Base-by-base conservation (phyloP, 1,140 invertebrate species). In the Drosophila chauvacae region DNA sequence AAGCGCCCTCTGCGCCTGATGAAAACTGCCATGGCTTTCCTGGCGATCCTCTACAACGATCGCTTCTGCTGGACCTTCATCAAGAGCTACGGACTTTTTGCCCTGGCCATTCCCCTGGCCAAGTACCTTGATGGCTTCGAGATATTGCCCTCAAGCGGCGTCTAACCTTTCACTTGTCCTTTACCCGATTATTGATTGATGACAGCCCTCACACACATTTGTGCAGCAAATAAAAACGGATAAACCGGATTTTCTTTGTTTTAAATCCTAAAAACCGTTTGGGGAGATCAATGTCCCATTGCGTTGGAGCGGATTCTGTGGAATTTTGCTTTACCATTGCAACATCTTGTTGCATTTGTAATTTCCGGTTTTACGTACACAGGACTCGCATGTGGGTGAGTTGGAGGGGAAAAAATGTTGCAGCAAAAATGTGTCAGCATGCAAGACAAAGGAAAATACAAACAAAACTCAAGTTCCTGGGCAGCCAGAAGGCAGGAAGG, bases 261-360 rank as follows among this genome's bases (percentile, higher is more conserved):
- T 16, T 23, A 9, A 37, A 16, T 37, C 13, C 13, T 16, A 13
- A 35, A 16, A 6, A 20, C 30, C 5, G 6, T 9, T 20, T 5
- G 18, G 6, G 20, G 20, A n/a, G 37, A 55, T 55, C 51, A 23
- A 16, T 55, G 33, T 20, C 18, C 7, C 2, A 30, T 14, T 13
- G 35, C 10, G 1, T n/a, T 26, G 23, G 23, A 10, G 20, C 20
- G 30, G 23, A 62, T 20, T 20, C n/a, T 42, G 41, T 3, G 7
- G 7, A 41, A n/a, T 41, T 9, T 3, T n/a, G 18, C 18, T 20
- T 4, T 81, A 58, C 69, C 64, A 48, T 62, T 82, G 64, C 64
- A 80, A 87, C 84, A 88, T 88, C 73, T 88, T 88, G 84, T 88
- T 88, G 84, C 84, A 83, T 84, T 87, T 87, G 77, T 75, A 83